Percentiles rank a stretch among this genome's conserved stretches.
phyloP scores from a whole-genome alignment of 2,113 vertebrate species.

The Argyrosomus japonicus region DNA sequence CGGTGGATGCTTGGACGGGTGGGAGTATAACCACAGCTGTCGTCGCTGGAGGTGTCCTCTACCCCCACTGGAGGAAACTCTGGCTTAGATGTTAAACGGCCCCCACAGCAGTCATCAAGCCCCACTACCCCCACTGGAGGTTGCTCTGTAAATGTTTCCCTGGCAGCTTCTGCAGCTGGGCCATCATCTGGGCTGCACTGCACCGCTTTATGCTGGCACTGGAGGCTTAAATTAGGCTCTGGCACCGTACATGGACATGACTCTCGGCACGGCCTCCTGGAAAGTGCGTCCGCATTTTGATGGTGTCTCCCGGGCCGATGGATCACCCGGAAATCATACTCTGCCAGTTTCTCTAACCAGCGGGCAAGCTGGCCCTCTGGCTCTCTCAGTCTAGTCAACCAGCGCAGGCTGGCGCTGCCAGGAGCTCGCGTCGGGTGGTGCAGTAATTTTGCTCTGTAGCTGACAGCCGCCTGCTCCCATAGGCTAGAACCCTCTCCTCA shows the following conservation, averaged over 20 bases:
- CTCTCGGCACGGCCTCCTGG: neutral
- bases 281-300: too few species aligned
- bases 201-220: neutral
- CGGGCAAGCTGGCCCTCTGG: too few species aligned
- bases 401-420: neutral
- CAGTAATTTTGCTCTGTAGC: neutral
- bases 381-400: too few species aligned
- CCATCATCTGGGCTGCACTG: neutral
- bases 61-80: too few species aligned
- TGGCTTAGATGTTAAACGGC: too few species aligned
- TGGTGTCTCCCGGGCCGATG: too few species aligned
- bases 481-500: neutral
- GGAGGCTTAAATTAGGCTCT: neutral
- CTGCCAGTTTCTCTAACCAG: too few species aligned
- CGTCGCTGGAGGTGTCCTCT: too few species aligned
- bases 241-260: neutral
- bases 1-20: too few species aligned
- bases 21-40: too few species aligned
- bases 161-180: neutral
- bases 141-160: neutral
- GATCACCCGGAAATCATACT: neutral
- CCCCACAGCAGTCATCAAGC: too few species aligned
- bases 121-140: neutral
- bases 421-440: neutral
- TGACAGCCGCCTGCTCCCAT: neutral